Conservation (phyloP, 2,113 vertebrate species). For the Cricetomys ansorgei region DNA sequence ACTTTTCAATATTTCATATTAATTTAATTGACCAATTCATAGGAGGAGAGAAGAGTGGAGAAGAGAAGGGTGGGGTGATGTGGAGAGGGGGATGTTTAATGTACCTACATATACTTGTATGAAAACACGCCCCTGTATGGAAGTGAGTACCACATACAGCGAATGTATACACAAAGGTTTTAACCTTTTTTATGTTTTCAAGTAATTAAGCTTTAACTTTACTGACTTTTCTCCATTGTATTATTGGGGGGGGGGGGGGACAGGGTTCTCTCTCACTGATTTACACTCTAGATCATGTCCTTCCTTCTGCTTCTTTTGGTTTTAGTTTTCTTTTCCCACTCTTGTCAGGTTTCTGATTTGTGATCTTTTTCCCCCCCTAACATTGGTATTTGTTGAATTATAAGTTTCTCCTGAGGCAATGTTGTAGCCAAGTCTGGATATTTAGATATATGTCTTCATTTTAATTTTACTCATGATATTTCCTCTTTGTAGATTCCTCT, state of each 20-base stretch:
- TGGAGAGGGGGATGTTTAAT: neutral
- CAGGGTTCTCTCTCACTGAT: neutral
- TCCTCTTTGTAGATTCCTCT: neutral
- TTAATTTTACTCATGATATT: neutral
- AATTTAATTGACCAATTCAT: neutral
- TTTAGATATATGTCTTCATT: neutral
- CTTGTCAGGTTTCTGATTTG: neutral
- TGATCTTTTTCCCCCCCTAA: neutral
- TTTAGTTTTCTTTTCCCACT: neutral
- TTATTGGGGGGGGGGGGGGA: neutral
- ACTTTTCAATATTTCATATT: neutral
- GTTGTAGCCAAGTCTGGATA: neutral
- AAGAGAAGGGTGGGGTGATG: rapidly evolving
- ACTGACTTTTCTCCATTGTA: neutral
- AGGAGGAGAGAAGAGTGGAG: neutral
- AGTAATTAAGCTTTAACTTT: neutral
- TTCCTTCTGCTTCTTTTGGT: neutral
- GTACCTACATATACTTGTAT: neutral
- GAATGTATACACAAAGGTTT: neutral
- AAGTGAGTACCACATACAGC: no score
- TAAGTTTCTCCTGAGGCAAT: neutral
- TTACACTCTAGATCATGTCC: neutral
- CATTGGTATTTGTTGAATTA: neutral
- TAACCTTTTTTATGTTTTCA: neutral
- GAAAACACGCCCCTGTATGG: neutral